Evolutionary conservation across 2,113 vertebrate genomes (phyloP), one percentile per base, ranked within the genome.

Genomic region (Apteryx owenii): DNA sequence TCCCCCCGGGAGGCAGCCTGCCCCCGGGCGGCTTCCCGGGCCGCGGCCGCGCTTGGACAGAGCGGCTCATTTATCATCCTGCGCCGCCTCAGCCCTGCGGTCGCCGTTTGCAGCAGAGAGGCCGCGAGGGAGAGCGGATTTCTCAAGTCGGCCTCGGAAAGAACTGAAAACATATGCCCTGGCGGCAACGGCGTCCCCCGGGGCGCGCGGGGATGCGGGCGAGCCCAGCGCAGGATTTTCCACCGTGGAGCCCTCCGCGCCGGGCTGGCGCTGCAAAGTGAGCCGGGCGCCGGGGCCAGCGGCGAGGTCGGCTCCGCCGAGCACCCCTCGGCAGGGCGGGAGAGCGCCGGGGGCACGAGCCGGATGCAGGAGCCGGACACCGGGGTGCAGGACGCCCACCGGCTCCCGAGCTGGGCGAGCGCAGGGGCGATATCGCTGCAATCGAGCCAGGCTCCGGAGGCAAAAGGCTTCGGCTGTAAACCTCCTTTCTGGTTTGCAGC

Each of bases 11-110:
- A 38, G 7, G 36, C 36, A 38, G 73, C 77, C 68, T 23, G 31
- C 33, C 69, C 78, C 86, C 5, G 89, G 88, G 36, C 90, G 0
- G 86, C 93, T 95, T 64, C 95, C 89, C 54, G 51, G 94, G 93
- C 89, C 73, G 90, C 6, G 91, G 89, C 95, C 85, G 72, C 9
- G 1, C 33, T 38, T 1, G 93, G 90, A 94, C 92, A 88, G 90
- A 97, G 95, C 93, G 82, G 96, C 94, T 97, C 95, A 92, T 97
- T 97, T 95, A 97, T 97, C 95, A 97, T 79, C 93, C 94, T 20
- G 53, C 72, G 95, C 88, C 23, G 38, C 86, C 83, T 91, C 44
- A 13, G 90, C 96, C 94, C 94, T 95, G 96, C 83, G 92, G 96
- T 94, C n/a, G 89, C 93, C 92, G 94, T 95, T 97, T 97, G 96